phyloP scores from a whole-genome alignment of 2,888 invertebrate genomes.

The Baccha elongata region DNA sequence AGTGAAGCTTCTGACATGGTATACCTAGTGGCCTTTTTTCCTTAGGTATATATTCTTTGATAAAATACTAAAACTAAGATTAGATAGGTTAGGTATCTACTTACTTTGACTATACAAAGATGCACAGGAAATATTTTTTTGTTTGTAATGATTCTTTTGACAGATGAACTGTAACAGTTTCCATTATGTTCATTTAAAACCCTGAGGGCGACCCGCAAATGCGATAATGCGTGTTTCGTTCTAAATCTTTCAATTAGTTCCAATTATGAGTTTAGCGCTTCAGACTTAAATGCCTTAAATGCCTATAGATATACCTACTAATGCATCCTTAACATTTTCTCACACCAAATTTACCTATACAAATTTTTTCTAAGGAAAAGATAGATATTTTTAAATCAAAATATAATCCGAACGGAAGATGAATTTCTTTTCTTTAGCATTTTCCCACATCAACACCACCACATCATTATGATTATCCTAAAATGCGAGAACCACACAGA shows the following conservation, averaged over 20 bases:
- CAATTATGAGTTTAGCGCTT: constrained; percentile 68
- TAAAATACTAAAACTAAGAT: no score
- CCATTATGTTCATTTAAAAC: constrained; percentile 17
- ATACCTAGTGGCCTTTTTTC: no score
- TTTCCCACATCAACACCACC: constrained; percentile 65
- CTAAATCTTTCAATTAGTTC: constrained; percentile 62
- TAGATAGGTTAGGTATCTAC: no score
- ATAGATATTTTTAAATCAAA: not conserved
- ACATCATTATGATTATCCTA: constrained; percentile 25
- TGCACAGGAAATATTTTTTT: no score
- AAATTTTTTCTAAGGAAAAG: constrained; percentile 2
- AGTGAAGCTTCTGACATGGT: no score
- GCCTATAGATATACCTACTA: no score
- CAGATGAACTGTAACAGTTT: constrained; percentile 10
- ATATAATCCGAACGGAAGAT: not conserved
- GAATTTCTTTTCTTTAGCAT: constrained; percentile 21
- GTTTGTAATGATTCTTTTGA: not conserved
- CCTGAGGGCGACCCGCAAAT: constrained; percentile 31
- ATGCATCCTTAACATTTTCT: constrained; percentile 48
- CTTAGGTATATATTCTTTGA: no score
- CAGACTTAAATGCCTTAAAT: constrained; percentile 41
- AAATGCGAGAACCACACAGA: constrained; percentile 63
- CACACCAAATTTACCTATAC: constrained; percentile 1
- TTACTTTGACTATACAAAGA: no score
- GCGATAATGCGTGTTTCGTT: constrained; percentile 31